Percentiles rank a stretch among this genome's conserved stretches.
Conservation (phyloP, 2,113 vertebrate species). For the Orycteropus afer region DNA sequence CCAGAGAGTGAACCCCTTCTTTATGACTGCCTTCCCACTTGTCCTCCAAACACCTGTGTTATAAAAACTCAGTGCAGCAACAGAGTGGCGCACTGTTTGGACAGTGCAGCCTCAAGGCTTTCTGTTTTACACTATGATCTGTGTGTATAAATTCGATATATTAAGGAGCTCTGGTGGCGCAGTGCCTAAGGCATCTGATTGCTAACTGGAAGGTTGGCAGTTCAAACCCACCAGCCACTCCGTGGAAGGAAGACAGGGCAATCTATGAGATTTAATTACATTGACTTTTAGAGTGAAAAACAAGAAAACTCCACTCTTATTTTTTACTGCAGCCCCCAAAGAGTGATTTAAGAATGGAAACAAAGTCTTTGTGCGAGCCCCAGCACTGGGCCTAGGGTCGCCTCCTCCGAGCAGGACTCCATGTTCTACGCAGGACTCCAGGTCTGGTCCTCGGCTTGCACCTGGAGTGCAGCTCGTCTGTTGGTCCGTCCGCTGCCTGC, state of each 20-base stretch:
- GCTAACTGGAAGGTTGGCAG: no score
- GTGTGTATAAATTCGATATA: no score
- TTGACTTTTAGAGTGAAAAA: constrained; percentile 84
- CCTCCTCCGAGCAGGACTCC: background rate
- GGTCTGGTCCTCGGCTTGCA: background rate
- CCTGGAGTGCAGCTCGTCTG: constrained; percentile 88
- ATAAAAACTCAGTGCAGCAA: constrained; percentile 92
- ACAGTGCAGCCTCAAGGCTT: no score
- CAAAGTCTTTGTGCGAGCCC: constrained; percentile 78
- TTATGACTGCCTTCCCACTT: constrained; percentile 88
- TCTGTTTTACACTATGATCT: constrained; percentile 84
- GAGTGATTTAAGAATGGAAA: constrained; percentile 65
- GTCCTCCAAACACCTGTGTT: constrained; percentile 85
- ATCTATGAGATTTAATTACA: constrained; percentile 85
- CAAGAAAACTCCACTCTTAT: constrained; percentile 80
- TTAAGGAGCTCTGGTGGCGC: no score
- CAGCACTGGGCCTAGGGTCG: constrained; percentile 51
- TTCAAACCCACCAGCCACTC: no score
- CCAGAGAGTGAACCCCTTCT: constrained; percentile 87
- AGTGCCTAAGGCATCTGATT: no score
- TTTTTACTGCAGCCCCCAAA: constrained; percentile 85
- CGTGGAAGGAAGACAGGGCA: no score
- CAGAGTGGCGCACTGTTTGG: constrained; percentile 88
- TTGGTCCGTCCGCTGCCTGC: constrained; percentile 84
- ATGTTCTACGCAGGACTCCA: background rate